Base-by-base conservation (phyloP, 2,113 vertebrate species). In the Lamprotornis superbus region DNA sequence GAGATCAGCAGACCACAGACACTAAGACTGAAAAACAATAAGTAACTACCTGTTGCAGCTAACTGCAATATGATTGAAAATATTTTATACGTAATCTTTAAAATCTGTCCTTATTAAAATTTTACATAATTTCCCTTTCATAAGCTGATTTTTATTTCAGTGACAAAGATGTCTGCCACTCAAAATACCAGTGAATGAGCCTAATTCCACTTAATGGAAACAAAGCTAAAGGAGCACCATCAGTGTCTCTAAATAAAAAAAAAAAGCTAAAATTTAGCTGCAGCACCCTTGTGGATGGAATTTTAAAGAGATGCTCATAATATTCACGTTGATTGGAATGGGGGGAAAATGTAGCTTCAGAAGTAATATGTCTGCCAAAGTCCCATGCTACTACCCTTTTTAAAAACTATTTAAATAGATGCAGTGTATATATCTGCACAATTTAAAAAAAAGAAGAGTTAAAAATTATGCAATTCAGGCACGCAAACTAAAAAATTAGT, bases 1-100 rank as follows among this genome's bases (percentile, higher is more conserved):
- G 77, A 94, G 79, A 94, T 83, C 49, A 84, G 65, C 81, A 92
- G 83, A 81, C 89, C 94, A 47, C 59, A 92, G 79, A 67, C 46
- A 80, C 77, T 89, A 56, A 83, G 63, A 90, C 19, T 91, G 87
- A 96, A 96, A 97, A 96, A 27, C 92, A 96, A 80, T 94, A 95
- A 97, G 88, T 97, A 96, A 92, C 90, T 89, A 93, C 90, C 82
- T 76, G 11, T 92, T 90, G 61, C 63, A 57, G 42, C 90, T 95
- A 94, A 92, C 74, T 95, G 50, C 49, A 92, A 30, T 39, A 44
- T 35, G 73, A 57, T 44, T 35, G 53, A 30, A 89, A 86, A 70
- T 87, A 67, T 56, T 78, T 95, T 5, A 80, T 96, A 83, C 23
- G 23, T 96, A 83, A 91, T 93, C 44, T 95, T 74, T 65, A 83